Conservation (phyloP, 2,113 vertebrate species). For the Heptranchias perlo region DNA sequence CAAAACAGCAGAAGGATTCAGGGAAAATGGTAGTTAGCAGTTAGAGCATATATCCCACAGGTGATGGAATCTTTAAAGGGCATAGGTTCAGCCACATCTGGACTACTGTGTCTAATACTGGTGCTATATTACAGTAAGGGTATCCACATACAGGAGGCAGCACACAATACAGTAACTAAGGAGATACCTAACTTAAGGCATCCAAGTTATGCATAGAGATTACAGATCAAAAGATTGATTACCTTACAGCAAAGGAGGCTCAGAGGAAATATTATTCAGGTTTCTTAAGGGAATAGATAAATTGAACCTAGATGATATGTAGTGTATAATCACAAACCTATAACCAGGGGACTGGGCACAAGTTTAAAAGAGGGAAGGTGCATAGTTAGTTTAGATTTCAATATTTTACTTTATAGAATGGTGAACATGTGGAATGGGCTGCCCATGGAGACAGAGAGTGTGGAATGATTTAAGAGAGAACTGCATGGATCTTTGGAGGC, state of each 20-base stretch:
- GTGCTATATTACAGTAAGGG: not conserved
- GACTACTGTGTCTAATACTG: not conserved
- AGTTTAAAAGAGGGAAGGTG: not conserved
- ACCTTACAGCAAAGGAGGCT: slow-evolving; percentile 5
- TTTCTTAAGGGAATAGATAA: not conserved
- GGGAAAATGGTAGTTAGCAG: not conserved
- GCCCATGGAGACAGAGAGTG: not conserved
- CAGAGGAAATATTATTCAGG: not conserved
- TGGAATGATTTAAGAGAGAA: not conserved
- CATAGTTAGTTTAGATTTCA: not conserved
- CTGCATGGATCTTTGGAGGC: not conserved
- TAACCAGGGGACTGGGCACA: not conserved
- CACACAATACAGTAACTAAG: not conserved
- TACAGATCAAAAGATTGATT: not conserved
- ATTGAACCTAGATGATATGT: not conserved
- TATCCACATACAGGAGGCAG: not conserved
- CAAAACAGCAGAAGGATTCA: not conserved
- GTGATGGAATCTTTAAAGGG: not conserved
- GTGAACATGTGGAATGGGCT: not conserved
- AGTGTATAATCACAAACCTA: not conserved
- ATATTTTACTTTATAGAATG: not conserved
- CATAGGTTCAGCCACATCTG: not conserved
- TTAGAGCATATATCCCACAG: not conserved
- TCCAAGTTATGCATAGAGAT: not conserved
- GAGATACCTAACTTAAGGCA: not conserved